Base-by-base conservation (phyloP, 92 coral and sea anemone genomes). In the Parazoanthus swiftii region DNA sequence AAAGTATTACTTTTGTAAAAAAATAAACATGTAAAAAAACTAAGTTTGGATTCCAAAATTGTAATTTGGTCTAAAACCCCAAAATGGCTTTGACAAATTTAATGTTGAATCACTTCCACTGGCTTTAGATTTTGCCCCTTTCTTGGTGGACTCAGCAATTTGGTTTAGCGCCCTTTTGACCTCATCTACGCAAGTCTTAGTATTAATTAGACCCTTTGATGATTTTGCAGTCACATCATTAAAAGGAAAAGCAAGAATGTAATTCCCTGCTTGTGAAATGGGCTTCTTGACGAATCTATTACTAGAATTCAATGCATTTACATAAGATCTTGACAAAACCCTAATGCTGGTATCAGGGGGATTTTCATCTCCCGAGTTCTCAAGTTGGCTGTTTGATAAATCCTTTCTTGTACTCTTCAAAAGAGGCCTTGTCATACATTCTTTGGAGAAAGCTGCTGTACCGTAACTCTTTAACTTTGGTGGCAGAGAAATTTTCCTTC, bases 241-340 rank as follows among this genome's bases (percentile, higher is more conserved):
- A 85, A 95, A 95, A 23, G 98, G 98, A 79, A 95, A 95, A 9
- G 90, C 93, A 37, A 95, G 89, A 44, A 91, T 82, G 77, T 89
- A 95, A 72, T 95, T 91, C 13, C 98, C 98, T 50, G 91, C 76
- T 73, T 76, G 91, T 51, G 95, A 51, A 8, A 84, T 84, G 29
- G 79, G 87, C 72, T 84, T 84, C 87, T 84, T 84, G 36, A 84
- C 67, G 71, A 84, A 84, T 46, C 87, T 48, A 50, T 84, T 84
- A 29, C 67, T 84, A 70, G 87, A 71, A 51, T 70, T 84, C 51
- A 84, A 3, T 48, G 44, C 79, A 48, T 84, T 84, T 29, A 51
- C 79, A 33, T 84, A 84, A 21, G 87, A 84, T 70, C 87, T 46
- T 26, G 87, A 23, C n/a, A 71, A 33, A 44, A 84, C 56, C 29